Base-by-base conservation (phyloP, 2,797 vertebrate species). In the Macrochelys suwanniensis region DNA sequence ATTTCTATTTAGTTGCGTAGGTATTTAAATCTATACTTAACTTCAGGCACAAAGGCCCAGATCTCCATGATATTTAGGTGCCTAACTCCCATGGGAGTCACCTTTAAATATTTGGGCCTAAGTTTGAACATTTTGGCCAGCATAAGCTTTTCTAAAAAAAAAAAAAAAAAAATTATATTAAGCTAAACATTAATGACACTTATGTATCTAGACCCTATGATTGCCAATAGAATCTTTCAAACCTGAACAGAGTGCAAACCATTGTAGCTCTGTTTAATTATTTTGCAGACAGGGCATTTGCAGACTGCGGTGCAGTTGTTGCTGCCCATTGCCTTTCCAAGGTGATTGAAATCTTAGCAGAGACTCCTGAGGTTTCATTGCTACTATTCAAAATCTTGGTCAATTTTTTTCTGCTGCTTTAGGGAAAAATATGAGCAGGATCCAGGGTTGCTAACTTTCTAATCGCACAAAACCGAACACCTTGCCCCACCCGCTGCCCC, bases 361-460 rank as follows among this genome's bases (percentile, higher is more conserved):
- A 76, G 59, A 47, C 26, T 86, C 68, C 50, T 50, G 68, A 17
- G n/a, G 81, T 96, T 85, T 49, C 78, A 0, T 84, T 87, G 21
- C 33, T 85, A 15, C 78, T 91, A 74, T 31, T 89, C 0, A 23
- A 31, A 86, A 86, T 94, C 1, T 61, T 77, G 88, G 53, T 87
- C 3, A 6, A 84, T 82, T 94, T 96, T 84, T 16, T 87, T 23
- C 76, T 93, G 17, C 9, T 89, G 23, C 84, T 92, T 90, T 92
- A 87, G 77, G 89, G 77, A 8, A 65, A 92, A 94, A 83, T 94
- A 85, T 1, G 2, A 81, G 85, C 83, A 81, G 28, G 28, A 88
- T 47, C 89, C 11, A 84, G 90, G 95, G 92, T 45, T 33, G 28
- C 59, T 31, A 33, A 33, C 31, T 61, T 33, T 28, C 59, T 61